Evolutionary conservation across 2,797 vertebrate genomes (phyloP).

Genomic region (Parauchenoglanis punctatus): DNA sequence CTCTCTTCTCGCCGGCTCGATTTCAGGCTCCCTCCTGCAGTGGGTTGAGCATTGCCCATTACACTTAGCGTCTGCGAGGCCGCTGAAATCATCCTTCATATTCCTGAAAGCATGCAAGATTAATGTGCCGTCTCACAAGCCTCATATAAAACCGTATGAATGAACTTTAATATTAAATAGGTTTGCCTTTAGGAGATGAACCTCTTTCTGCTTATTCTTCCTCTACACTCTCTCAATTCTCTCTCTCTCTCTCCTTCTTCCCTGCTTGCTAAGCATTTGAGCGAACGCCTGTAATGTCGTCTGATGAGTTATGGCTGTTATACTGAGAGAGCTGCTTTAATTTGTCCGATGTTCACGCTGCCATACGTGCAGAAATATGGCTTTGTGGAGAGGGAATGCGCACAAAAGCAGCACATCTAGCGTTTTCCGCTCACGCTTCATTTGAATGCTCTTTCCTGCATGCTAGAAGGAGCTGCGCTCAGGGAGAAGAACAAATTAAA

Average conservation of each 20-base stretch:
- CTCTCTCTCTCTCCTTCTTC: constrained; percentile 26
- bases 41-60: constrained; percentile 36
- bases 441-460: constrained; percentile 61
- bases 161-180: constrained; percentile 76
- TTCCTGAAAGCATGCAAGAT: constrained; percentile 67
- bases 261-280: constrained; percentile 46
- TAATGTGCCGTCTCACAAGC: constrained; percentile 66
- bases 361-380: constrained; percentile 61
- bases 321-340: constrained; percentile 53
- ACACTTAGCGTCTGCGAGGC: constrained; percentile 61
- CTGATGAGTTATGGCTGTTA: constrained; percentile 56
- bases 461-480: constrained; percentile 40
- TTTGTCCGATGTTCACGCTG: constrained; percentile 58
- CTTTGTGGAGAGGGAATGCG: constrained; percentile 61
- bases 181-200: constrained; percentile 72
- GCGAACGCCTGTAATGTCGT: constrained; percentile 37
- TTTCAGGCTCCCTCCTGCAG: constrained; percentile 33
- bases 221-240: constrained; percentile 35
- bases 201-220: constrained; percentile 61
- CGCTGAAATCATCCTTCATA: constrained; percentile 71
- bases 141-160: constrained; percentile 72
- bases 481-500: constrained; percentile 39
- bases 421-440: constrained; percentile 60
- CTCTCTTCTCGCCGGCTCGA: constrained; percentile 6
- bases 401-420: constrained; percentile 68